Percentiles rank a stretch among this genome's conserved stretches.
phyloP scores from a whole-genome alignment of 2,888 invertebrate species.

The Phragmatobia fuliginosa region DNA sequence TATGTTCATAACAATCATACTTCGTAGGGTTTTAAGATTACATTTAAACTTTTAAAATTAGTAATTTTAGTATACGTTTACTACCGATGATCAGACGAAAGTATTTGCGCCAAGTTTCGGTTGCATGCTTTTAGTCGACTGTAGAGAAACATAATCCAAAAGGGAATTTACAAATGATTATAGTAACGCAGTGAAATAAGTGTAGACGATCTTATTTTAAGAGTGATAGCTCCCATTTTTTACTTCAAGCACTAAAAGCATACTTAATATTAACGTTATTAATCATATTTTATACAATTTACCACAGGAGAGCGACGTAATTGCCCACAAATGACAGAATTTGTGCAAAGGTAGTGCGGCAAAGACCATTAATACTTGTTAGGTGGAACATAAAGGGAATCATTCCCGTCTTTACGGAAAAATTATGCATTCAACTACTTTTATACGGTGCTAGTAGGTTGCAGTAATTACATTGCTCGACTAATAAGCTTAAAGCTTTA shows the following conservation, averaged over 20 bases:
- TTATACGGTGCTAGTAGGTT: slow-evolving; percentile 45
- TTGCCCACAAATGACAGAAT: slow-evolving; percentile 76
- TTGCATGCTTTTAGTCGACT: not conserved
- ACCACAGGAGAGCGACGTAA: slow-evolving; percentile 69
- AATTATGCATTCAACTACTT: slow-evolving; percentile 72
- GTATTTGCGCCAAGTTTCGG: not conserved
- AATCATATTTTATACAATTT: slow-evolving; percentile 71
- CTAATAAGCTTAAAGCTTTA: slow-evolving; percentile 50
- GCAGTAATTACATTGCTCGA: slow-evolving; percentile 55
- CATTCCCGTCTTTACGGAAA: slow-evolving; percentile 69
- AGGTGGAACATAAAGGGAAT: slow-evolving; percentile 75
- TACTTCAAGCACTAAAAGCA: slow-evolving; percentile 31
- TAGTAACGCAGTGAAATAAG: not conserved
- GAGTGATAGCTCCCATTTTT: slow-evolving; percentile 9
- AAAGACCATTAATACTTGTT: slow-evolving; percentile 76
- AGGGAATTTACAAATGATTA: not conserved
- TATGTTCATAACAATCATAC: too few relatives aligned
- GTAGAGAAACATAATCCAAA: not conserved
- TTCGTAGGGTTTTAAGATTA: not conserved
- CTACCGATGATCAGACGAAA: too few relatives aligned
- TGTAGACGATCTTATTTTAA: not conserved
- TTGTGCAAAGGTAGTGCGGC: slow-evolving; percentile 58
- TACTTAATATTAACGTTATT: slow-evolving; percentile 62
- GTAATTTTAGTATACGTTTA: not conserved
- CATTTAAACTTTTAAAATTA: not conserved